These are phyloP conservation scores for Syrphus vitripennis DNA, from an alignment of 2,888 invertebrate species.

Conservation along the genomic window DNA sequence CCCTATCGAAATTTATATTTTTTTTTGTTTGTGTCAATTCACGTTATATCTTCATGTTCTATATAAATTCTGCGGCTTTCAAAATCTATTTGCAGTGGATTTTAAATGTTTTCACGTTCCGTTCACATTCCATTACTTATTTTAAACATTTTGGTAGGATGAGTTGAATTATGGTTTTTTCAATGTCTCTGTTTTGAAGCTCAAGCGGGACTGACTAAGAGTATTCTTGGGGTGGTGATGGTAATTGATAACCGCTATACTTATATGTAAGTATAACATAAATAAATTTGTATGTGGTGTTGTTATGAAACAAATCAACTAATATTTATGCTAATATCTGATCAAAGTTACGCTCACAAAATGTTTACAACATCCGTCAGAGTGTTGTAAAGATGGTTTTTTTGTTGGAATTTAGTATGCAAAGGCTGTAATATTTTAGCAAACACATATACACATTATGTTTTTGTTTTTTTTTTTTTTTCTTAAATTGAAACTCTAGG, in stretches of 20 bases:
- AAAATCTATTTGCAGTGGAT: slow-evolving; percentile 36
- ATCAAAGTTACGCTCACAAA: slow-evolving; percentile 6
- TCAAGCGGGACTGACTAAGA: neutral
- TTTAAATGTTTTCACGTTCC: slow-evolving; percentile 31
- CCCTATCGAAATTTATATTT: neutral
- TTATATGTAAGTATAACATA: neutral
- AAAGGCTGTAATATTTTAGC: neutral
- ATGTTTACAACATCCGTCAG: neutral
- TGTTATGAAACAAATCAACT: neutral
- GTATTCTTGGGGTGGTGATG: neutral
- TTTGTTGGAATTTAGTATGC: neutral
- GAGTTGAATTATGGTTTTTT: slow-evolving; percentile 18
- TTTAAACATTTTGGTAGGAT: slow-evolving; percentile 2
- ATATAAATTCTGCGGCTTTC: slow-evolving; percentile 49
- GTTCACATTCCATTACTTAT: slow-evolving; percentile 52
- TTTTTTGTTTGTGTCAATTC: neutral
- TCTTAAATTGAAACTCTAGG: neutral
- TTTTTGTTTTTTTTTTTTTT: neutral
- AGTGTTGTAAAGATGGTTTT: neutral
- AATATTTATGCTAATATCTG: slow-evolving; percentile 12
- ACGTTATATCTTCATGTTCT: slow-evolving; percentile 17
- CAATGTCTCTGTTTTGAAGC: neutral
- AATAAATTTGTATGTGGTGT: neutral
- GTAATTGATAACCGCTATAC: neutral
- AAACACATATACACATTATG: neutral